Evolutionary conservation across 2,113 vertebrate genomes (phyloP).

Genomic region (Gila orcuttii): DNA sequence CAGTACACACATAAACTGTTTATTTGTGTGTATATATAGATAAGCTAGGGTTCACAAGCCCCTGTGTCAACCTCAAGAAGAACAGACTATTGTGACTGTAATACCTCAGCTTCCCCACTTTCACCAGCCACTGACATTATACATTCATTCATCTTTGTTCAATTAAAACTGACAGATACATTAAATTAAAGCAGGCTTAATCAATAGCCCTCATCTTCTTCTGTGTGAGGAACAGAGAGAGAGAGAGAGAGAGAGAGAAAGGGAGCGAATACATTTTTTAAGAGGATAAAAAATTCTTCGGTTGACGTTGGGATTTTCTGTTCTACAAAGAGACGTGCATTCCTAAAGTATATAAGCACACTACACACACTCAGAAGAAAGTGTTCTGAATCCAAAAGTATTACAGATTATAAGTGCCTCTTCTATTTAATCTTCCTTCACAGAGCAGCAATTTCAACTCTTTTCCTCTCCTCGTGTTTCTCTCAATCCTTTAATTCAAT

Average conservation of each 20-base stretch:
- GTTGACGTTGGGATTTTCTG: slow-evolving; percentile 59
- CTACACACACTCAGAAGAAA: neutral
- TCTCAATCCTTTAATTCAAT: slow-evolving; percentile 27
- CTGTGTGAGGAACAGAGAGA: neutral
- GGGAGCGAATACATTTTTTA: neutral
- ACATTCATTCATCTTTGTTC: slow-evolving; percentile 37
- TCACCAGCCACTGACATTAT: neutral
- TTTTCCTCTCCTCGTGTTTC: slow-evolving; percentile 4
- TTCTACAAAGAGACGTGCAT: neutral
- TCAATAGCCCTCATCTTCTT: slow-evolving; percentile 18
- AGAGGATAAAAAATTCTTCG: slow-evolving; percentile 35
- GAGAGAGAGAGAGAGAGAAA: neutral
- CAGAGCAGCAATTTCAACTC: neutral
- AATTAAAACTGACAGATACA: slow-evolving; percentile 42
- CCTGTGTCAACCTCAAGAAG: neutral
- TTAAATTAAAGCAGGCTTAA: slow-evolving; percentile 28
- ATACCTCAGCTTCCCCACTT: slow-evolving; percentile 16
- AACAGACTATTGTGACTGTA: neutral
- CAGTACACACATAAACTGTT: neutral
- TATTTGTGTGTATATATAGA: neutral
- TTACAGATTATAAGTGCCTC: neutral
- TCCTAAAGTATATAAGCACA: neutral
- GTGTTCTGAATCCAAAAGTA: neutral
- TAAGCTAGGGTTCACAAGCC: neutral
- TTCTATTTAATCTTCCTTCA: neutral